phyloP scores from a whole-genome alignment of 1,140 invertebrate species.

The Portunus trituberculatus region DNA sequence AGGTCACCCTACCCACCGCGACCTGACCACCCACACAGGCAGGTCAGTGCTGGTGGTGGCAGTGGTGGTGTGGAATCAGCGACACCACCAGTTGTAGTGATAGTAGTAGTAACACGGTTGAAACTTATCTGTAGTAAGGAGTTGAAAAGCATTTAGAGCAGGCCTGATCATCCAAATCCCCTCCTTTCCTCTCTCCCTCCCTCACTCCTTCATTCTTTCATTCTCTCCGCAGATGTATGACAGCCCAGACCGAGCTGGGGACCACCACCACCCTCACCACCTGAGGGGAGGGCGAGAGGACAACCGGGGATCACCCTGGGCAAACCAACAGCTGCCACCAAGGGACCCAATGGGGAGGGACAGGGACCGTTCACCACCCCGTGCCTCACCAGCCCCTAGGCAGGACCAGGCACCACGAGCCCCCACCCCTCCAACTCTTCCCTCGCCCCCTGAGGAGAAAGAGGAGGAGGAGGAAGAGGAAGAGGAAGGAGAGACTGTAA shows the following conservation, averaged over 20 bases:
- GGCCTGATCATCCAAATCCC: no score
- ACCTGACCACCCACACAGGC: background rate
- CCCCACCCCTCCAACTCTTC: background rate
- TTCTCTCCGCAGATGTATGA: background rate
- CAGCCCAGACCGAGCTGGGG: background rate
- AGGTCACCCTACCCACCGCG: background rate
- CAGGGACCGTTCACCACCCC: background rate
- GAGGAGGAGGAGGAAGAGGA: background rate
- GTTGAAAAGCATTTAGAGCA: no score
- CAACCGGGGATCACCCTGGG: background rate
- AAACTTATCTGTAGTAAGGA: no score
- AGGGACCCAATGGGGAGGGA: background rate
- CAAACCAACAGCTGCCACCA: background rate
- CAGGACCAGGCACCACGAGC: background rate
- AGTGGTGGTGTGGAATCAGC: no score
- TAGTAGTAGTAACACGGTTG: no score
- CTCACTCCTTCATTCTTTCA: no score
- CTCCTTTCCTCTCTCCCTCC: no score
- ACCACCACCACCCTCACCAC: background rate
- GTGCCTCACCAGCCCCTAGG: background rate
- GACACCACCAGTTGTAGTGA: no score
- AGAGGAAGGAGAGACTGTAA: constrained; percentile 77
- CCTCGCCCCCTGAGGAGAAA: background rate
- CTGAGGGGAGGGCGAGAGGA: background rate
- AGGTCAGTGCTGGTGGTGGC: background rate